phyloP scores from a whole-genome alignment of 2,797 vertebrate genomes.

The Tapera naevia region DNA sequence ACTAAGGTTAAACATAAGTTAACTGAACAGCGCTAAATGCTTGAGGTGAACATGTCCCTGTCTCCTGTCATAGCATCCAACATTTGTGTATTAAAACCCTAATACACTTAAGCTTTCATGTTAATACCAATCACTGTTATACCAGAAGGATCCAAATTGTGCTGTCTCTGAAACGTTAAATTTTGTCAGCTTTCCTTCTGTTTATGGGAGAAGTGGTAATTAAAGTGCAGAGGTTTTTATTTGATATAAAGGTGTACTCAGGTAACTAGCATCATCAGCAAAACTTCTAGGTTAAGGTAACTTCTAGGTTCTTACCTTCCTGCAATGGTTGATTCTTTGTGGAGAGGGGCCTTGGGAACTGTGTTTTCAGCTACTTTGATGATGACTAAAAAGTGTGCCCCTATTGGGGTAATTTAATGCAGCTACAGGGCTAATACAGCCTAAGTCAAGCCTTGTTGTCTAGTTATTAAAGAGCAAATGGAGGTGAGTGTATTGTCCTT shows the following conservation, averaged over 20 bases:
- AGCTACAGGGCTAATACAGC: not conserved
- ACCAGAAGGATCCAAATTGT: not conserved
- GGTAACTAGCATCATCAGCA: not conserved
- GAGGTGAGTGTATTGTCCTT: not conserved
- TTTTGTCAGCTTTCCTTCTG: not conserved
- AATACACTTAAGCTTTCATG: not conserved
- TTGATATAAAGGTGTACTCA: not conserved
- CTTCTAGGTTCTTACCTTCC: not conserved
- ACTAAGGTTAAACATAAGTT: not conserved
- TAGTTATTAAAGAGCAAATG: not conserved
- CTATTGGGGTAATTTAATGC: not conserved
- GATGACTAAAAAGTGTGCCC: rapidly evolving
- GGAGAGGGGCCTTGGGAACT: not conserved
- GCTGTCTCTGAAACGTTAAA: not conserved
- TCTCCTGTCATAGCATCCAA: not conserved
- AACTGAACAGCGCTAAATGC: not conserved
- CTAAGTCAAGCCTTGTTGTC: not conserved
- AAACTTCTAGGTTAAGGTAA: not conserved
- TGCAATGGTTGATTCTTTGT: not conserved
- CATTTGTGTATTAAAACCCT: not conserved
- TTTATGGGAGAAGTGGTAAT: not conserved
- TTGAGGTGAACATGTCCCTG: not conserved
- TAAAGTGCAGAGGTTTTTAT: not conserved
- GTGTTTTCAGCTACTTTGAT: not conserved
- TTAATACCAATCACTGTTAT: not conserved